Conservation (phyloP, 2,113 vertebrate species). For the Lepus europaeus region DNA sequence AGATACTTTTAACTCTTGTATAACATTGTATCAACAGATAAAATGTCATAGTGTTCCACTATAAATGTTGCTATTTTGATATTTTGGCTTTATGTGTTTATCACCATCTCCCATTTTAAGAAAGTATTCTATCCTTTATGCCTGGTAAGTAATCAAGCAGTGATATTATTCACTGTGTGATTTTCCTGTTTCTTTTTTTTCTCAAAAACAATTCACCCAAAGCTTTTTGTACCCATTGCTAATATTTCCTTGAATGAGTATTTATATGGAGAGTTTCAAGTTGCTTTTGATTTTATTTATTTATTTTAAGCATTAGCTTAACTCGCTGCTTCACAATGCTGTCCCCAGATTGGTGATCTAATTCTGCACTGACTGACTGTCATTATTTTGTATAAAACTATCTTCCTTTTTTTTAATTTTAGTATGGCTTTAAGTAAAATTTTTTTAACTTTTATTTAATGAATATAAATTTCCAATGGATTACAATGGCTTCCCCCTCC, state of each 20-base stretch:
- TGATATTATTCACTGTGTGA: not conserved
- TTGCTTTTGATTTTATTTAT: no score
- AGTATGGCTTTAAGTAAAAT: no score
- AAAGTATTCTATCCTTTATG: not conserved
- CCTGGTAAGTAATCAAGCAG: not conserved
- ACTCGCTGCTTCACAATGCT: no score
- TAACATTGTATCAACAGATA: not conserved
- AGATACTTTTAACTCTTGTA: not conserved
- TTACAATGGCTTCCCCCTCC: no score
- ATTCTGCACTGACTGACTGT: constrained; percentile 3
- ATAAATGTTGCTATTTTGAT: not conserved
- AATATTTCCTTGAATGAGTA: not conserved
- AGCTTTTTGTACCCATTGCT: not conserved
- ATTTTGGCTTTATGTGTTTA: not conserved
- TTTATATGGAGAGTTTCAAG: not conserved
- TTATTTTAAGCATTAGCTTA: no score
- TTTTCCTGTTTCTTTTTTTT: not conserved
- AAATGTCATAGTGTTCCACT: not conserved
- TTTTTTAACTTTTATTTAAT: no score
- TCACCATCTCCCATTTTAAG: not conserved
- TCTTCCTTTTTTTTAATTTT: not conserved
- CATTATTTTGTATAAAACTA: not conserved
- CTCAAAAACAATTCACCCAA: not conserved
- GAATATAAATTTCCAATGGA: no score
- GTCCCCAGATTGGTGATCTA: not conserved